Evolutionary conservation across 2,113 vertebrate species (phyloP).

Genomic region (Gavia stellata): DNA sequence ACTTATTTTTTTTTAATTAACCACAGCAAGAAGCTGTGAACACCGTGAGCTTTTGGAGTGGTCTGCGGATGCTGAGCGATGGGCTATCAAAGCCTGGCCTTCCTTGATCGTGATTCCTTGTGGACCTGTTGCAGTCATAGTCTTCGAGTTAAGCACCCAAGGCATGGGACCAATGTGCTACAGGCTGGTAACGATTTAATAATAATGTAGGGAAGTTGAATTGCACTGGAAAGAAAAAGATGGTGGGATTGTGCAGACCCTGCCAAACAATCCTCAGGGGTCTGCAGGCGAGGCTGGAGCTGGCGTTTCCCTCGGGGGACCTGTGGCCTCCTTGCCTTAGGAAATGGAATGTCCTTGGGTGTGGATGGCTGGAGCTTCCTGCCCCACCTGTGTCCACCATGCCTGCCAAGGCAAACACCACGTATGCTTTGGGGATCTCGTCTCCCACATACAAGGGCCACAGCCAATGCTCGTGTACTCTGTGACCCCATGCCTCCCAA

Average conservation of each 20-base stretch:
- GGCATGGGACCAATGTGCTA: rapidly evolving
- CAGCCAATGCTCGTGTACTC: rapidly evolving
- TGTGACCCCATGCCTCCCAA: too few relatives aligned
- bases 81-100: background rate
- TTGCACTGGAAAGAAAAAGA: background rate
- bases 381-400: background rate
- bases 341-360: background rate
- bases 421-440: background rate
- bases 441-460: background rate
- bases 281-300: background rate
- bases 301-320: background rate
- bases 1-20: background rate
- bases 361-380: background rate
- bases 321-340: background rate
- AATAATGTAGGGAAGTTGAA: background rate
- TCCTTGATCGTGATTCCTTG: background rate
- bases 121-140: background rate
- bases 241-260: background rate
- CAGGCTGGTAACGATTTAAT: background rate
- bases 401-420: background rate
- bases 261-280: background rate
- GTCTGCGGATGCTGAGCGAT: background rate
- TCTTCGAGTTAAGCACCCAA: background rate
- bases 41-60: background rate
- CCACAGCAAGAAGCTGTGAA: background rate